Base-by-base conservation (phyloP, 2,888 invertebrate genomes). In the Tuberolachnus salignus region DNA sequence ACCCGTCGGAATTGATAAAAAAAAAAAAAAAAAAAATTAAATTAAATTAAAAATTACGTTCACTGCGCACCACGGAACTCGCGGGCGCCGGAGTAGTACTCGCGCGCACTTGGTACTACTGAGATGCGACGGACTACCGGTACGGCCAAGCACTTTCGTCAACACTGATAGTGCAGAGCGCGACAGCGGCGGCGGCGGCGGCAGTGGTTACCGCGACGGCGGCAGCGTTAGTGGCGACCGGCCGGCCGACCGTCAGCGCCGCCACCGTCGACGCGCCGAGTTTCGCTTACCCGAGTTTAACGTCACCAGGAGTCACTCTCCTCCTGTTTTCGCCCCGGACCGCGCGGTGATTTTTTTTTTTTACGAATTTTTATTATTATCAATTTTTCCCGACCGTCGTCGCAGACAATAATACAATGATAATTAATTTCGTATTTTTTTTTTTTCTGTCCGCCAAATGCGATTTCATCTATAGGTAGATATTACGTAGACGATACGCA, bases 101-200 rank as follows among this genome's bases (percentile, higher is more conserved):
- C 0, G 1, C 69, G 55, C 57, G 57, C 55, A n/a, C 3, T 34
- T 34, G 34, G 21, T 21, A 63, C 42, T 44, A n/a, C 34, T 0
- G 21, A 19, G 6, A 11, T 16, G 19, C 11, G 63, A 74, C 73
- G 66, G 63, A 74, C 73, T 55, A 75, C 64, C 23, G 55, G 1
- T 55, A 51, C 55, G 64, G 66, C 74, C 44, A 44, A 75, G 55
- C 74, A 23, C 59, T 44, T 55, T 46, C 74, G 66, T 73, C 55
- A n/a, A 66, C 46, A 75, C 74, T 75, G 66, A 66, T 74, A 74
- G 63, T 19, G 26, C 21, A 21, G 57, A 46, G 57, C 34, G 44
- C 46, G 23, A 46, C 67, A 23, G 51, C 51, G 66, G 19, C 49
- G n/a, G 46, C 34, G 34, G 16, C 44, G 57, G 21, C 55, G 57